Evolutionary conservation across 2,113 vertebrate genomes (phyloP).

Genomic region (Rhynchomys soricoides): DNA sequence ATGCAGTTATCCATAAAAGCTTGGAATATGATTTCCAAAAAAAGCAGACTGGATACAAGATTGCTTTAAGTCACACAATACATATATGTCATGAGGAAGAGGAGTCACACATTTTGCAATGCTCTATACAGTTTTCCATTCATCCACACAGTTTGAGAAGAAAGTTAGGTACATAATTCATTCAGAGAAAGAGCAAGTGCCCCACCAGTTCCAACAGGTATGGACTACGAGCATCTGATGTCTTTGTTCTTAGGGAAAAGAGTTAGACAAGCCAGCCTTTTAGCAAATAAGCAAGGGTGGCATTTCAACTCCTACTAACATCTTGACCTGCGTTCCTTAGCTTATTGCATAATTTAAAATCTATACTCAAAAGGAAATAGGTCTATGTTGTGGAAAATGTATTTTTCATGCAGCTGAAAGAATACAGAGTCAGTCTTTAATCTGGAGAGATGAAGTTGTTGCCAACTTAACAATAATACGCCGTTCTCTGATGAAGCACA

Average conservation of each 20-base stretch:
- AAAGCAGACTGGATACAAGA: not conserved
- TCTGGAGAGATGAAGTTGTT: conserved; percentile 32
- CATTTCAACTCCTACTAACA: not conserved
- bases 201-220: not conserved
- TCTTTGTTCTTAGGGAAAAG: not conserved
- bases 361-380: not conserved
- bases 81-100: not conserved
- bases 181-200: conserved; percentile 43
- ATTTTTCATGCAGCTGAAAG: conserved; percentile 32
- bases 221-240: not conserved
- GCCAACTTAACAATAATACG: conserved; percentile 53
- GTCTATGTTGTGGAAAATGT: not conserved
- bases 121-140: conserved; percentile 4
- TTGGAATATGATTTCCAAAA: conserved; percentile 29
- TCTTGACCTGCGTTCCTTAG: not conserved
- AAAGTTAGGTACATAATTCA: conserved; percentile 12
- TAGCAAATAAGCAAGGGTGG: not conserved
- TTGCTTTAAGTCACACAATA: not conserved
- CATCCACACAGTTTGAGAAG: conserved; percentile 14
- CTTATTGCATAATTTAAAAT: not conserved
- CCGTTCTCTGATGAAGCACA: not conserved
- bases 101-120: not conserved
- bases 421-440: conserved; percentile 27
- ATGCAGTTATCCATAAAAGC: conserved; percentile 32
- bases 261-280: not conserved